Evolutionary conservation across 2,113 vertebrate genomes (phyloP).

Genomic region (Bostrychus sinensis): DNA sequence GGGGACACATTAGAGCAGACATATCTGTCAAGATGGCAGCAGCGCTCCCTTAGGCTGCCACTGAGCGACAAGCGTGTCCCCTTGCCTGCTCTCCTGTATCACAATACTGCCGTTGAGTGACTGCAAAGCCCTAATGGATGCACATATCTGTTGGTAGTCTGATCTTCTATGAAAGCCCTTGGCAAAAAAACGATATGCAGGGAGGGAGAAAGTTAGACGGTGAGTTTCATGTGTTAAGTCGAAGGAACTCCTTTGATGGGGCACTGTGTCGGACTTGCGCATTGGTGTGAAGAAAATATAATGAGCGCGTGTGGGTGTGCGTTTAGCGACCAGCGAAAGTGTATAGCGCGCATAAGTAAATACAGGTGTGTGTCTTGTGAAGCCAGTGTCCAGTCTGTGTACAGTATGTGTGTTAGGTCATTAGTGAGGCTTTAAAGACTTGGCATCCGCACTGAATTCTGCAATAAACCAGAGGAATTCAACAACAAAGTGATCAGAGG

Average conservation of each 20-base stretch:
- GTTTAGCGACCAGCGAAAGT: slow-evolving; percentile 24
- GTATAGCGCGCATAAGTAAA: slow-evolving; percentile 20
- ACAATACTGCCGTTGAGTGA: slow-evolving; percentile 70
- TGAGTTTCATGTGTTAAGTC: slow-evolving; percentile 14
- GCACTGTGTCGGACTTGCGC: slow-evolving; percentile 23
- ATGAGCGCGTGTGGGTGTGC: slow-evolving; percentile 46
- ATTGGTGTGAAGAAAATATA: slow-evolving; percentile 56
- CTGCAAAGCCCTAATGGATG: slow-evolving; percentile 59
- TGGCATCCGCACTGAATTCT: slow-evolving; percentile 44
- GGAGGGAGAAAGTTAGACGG: slow-evolving; percentile 9
- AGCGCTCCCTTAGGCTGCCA: slow-evolving; percentile 56
- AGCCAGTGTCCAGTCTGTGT: slow-evolving; percentile 41
- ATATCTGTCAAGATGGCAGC: slow-evolving; percentile 66
- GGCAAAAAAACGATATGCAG: slow-evolving; percentile 26
- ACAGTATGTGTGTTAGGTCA: slow-evolving; percentile 51
- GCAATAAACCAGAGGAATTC: slow-evolving; percentile 66
- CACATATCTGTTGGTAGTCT: slow-evolving; percentile 54
- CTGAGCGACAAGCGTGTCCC: slow-evolving; percentile 65
- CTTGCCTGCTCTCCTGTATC: slow-evolving; percentile 54
- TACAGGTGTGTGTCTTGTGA: slow-evolving; percentile 34
- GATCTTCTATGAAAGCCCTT: slow-evolving; percentile 47
- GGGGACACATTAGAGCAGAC: slow-evolving; percentile 60
- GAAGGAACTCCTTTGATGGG: slow-evolving; percentile 53
- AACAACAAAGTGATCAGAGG: slow-evolving; percentile 50
- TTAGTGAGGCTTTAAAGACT: slow-evolving; percentile 67